Base-by-base conservation (phyloP, 2,888 invertebrate species). In the Sinhomidia bicolor region DNA sequence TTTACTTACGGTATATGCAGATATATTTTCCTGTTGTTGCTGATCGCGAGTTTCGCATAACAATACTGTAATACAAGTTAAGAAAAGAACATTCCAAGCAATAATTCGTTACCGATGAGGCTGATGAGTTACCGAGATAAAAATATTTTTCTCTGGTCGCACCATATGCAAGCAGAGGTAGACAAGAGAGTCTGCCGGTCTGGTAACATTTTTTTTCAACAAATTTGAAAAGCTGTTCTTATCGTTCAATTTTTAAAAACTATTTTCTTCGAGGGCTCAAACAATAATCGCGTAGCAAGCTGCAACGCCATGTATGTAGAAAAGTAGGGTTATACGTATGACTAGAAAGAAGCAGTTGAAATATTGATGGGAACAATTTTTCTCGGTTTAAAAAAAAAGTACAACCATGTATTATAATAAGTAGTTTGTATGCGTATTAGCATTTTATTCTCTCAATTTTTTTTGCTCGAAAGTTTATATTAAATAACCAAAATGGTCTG, bases 1-100 rank as follows among this genome's bases (percentile, higher is more conserved):
- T 90, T 83, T 90, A 90, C 85, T 60, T 88, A 57, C 78, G 90
- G 82, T 88, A 89, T 80, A 90, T 90, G 90, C 90, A 90, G 65
- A 89, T 90, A 71, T 90, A 89, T 74, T 90, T 90, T 60, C 90
- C 90, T 51, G 86, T 89, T 60, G 83, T 44, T 9, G 44, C 44
- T 23, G 83, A 88, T 68, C 88, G 83, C 51, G 83, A 82, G 14
- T 62, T 76, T 76, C 74, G 57, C 51, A 80, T 84, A 57, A 54
- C 85, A 36, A 85, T 85, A 79, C 14, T 29, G 12, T 85, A 78
- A n/a, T 54, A 74, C 23, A 47, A 47, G 47, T 41, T 65, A 47
- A 71, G 57, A 83, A 60, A 36, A 41, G 10, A 54, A 68, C 82
- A 68, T 65, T 82, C 65, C 82, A 82, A 44, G n/a, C 26, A 26